Percentiles rank a stretch among this genome's conserved stretches.
These are phyloP conservation scores for Andricus curvator DNA, from an alignment of 2,888 invertebrate species.

Conservation along the genomic window DNA sequence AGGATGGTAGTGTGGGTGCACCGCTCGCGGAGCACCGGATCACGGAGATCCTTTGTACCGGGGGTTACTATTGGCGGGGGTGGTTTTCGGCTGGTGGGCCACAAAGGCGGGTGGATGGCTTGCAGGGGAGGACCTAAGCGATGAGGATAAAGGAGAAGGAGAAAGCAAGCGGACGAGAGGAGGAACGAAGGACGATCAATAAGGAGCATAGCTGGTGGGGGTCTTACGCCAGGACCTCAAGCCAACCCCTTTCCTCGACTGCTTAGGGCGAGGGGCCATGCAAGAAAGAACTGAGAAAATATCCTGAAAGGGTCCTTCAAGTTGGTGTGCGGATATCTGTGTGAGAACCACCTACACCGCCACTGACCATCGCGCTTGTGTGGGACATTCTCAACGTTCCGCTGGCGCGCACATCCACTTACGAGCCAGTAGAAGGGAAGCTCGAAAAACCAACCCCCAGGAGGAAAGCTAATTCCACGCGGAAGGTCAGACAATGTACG, in stretches of 20 bases:
- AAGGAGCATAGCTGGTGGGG: slow-evolving; percentile 75
- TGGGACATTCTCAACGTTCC: slow-evolving; percentile 28
- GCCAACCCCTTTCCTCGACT: slow-evolving; percentile 69
- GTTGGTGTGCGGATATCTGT: slow-evolving; percentile 57
- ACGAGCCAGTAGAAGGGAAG: slow-evolving; percentile 7
- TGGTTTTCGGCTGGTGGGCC: slow-evolving; percentile 74
- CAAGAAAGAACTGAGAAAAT: slow-evolving; percentile 77
- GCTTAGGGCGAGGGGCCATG: slow-evolving; percentile 72
- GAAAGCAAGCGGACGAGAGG: slow-evolving; percentile 66
- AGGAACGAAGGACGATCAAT: slow-evolving; percentile 78
- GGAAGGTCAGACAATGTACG: slow-evolving; percentile 22
- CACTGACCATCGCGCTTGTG: neutral
- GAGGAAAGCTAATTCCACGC: slow-evolving; percentile 28
- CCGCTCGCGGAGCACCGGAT: slow-evolving; percentile 53
- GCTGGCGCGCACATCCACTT: slow-evolving; percentile 47
- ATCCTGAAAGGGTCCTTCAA: slow-evolving; percentile 67
- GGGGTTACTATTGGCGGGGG: slow-evolving; percentile 66
- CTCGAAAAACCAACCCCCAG: slow-evolving; percentile 28
- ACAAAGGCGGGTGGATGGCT: slow-evolving; percentile 71
- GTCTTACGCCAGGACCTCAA: slow-evolving; percentile 76
- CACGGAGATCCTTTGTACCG: slow-evolving; percentile 62
- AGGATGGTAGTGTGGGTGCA: slow-evolving; percentile 44
- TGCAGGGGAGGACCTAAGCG: slow-evolving; percentile 73
- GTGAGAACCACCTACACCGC: slow-evolving; percentile 43
- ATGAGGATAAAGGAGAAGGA: slow-evolving; percentile 66